phyloP scores from a whole-genome alignment of 1,140 invertebrate genomes.

The Coboldia fuscipes region DNA sequence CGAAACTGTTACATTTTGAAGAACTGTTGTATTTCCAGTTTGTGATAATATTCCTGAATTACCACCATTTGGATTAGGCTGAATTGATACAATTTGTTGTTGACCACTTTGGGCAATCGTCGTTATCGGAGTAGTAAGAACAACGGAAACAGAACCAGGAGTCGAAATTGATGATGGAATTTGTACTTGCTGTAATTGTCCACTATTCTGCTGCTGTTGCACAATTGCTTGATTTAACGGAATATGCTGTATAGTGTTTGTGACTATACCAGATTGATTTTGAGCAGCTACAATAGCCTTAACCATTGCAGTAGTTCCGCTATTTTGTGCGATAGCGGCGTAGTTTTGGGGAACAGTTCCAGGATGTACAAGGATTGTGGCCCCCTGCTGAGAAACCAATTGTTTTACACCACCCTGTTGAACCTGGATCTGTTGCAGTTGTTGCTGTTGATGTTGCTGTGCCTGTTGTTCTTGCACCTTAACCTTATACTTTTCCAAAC shows the following conservation, averaged over 20 bases:
- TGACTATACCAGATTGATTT: conserved; percentile 7
- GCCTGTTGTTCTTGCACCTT: conserved; percentile 1
- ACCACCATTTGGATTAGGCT: conserved; percentile 7
- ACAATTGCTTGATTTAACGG: background rate
- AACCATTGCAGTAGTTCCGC: conserved; percentile 15
- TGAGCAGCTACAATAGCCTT: conserved; percentile 15
- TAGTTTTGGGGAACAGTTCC: conserved; percentile 2
- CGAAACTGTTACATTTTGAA: conserved; percentile 11
- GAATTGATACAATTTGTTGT: conserved; percentile 19
- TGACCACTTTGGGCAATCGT: conserved; percentile 8
- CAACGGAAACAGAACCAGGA: conserved; percentile 14
- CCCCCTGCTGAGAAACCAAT: no score
- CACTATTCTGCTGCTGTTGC: conserved; percentile 4
- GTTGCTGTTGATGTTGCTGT: conserved; percentile 7
- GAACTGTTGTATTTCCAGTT: background rate
- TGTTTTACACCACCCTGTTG: no score
- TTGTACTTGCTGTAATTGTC: background rate
- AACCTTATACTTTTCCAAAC: conserved; percentile 52
- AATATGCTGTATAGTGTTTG: conserved; percentile 14
- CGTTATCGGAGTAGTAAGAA: conserved; percentile 17
- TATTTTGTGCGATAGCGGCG: conserved; percentile 7
- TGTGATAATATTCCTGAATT: conserved; percentile 5
- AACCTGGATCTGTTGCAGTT: background rate
- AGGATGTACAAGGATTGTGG: background rate
- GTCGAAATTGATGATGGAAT: background rate